A percentile compares a stretch with the other conserved stretches of the same genome.
phyloP scores from a whole-genome alignment of 2,888 invertebrate species.

The Scaptomyza flava region DNA sequence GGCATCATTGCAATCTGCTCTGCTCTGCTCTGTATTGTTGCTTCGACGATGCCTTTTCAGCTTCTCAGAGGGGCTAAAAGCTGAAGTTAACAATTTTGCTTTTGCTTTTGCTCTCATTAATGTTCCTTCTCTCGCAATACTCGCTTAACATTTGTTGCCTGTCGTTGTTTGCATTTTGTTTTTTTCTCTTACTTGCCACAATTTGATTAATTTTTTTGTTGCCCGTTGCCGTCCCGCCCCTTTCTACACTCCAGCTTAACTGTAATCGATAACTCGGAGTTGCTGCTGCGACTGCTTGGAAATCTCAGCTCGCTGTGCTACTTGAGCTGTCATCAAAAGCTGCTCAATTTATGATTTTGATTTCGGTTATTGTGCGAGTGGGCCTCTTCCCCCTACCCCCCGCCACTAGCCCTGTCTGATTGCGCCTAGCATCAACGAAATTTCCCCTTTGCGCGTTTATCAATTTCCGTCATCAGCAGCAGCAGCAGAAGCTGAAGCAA shows the following conservation, averaged over 20 bases:
- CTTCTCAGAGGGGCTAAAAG: not conserved
- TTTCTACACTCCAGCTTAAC: not conserved
- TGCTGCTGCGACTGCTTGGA: constrained; percentile 16
- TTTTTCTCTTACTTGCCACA: constrained; percentile 36
- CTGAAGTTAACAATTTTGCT: constrained; percentile 44
- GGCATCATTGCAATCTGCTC: constrained; percentile 54
- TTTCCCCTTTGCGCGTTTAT: constrained; percentile 75
- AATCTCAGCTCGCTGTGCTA: constrained; percentile 40
- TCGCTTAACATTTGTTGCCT: constrained; percentile 42
- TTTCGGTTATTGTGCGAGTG: constrained; percentile 63
- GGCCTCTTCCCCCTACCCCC: no score
- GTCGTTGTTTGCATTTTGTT: constrained; percentile 4
- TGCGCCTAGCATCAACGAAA: constrained; percentile 48
- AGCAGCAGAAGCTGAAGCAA: constrained; percentile 30
- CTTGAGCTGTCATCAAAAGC: constrained; percentile 81
- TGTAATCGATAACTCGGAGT: constrained; percentile 68
- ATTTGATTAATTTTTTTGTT: constrained; percentile 77
- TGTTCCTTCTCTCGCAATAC: not conserved
- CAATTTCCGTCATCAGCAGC: constrained; percentile 79
- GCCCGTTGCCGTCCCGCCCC: constrained; percentile 20
- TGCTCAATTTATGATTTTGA: constrained; percentile 80
- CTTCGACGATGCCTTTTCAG: constrained; percentile 18
- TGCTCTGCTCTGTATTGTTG: constrained; percentile 11
- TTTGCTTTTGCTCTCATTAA: constrained; percentile 15
- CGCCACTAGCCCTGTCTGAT: constrained; percentile 38